Base-by-base conservation (phyloP, 2,797 vertebrate genomes). In the Todus mexicanus region DNA sequence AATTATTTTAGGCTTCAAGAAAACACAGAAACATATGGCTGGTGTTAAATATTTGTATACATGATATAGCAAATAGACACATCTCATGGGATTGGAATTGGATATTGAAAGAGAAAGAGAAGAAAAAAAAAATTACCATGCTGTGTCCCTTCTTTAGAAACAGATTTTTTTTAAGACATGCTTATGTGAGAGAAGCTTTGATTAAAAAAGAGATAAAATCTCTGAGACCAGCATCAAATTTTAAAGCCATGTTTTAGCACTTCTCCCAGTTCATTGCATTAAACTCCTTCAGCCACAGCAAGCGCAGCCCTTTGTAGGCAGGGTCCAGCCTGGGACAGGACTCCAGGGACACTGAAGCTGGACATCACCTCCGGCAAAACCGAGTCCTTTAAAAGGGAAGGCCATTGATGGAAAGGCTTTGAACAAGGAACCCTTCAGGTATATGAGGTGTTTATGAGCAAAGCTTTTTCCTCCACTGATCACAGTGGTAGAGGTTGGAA, bases 11-110 rank as follows among this genome's bases (percentile, higher is more conserved):
- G 66, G 74, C 68, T 84, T 90, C 40, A 57, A 60, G 68, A 79
- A 84, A 92, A 79, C 70, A 72, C 37, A 48, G 60, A 86, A 88
- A 64, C 84, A 91, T 92, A 93, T 82, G 85, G 90, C 61, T 87
- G 50, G 33, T 50, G 80, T 80, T 91, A 92, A 92, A 93, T 93
- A 79, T 93, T 90, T 93, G 86, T 92, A 79, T 12, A 91, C 40
- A 23, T 10, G 48, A 43, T 51, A 64, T 1, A 50, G 43, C 85
- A 92, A 89, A 93, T 35, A 84, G 64, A 70, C 43, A 68, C 57
- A 77, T 57, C 56, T 88, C 74, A 18, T 5, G 56, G 37, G 53
- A 59, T 94, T 93, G 48, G 54, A 93, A 63, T 80, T 18, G n/a
- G 50, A 53, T 72, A 68, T 51, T 73, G 63, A 71, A 42, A 59